Percentiles rank a stretch among this genome's conserved stretches.
Evolutionary conservation across 2,888 invertebrate species (phyloP).

Genomic region (Philonicus albiceps): DNA sequence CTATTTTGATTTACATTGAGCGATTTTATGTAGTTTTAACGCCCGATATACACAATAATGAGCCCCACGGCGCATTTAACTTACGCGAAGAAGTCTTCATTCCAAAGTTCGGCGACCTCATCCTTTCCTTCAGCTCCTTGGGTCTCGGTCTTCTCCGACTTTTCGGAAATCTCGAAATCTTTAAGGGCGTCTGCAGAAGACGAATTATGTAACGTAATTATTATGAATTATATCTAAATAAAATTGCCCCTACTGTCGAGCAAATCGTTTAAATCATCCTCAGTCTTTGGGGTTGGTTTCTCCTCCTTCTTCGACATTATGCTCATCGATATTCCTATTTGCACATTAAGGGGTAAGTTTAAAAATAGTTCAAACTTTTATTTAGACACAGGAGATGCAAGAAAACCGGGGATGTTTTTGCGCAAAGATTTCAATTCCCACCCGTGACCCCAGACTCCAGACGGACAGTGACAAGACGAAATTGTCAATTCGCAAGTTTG

Average conservation of each 20-base stretch:
- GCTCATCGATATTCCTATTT: background rate
- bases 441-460: background rate
- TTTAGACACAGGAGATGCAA: background rate
- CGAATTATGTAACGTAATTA: background rate
- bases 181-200: slow-evolving; percentile 70
- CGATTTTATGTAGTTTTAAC: background rate
- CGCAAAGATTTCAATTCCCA: background rate
- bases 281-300: slow-evolving; percentile 56
- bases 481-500: background rate
- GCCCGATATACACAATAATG: background rate
- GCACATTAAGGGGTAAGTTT: background rate
- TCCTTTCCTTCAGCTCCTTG: slow-evolving; percentile 51
- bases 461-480: background rate
- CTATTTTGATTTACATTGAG: background rate
- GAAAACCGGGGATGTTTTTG: background rate
- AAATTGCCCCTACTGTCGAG: slow-evolving; percentile 71
- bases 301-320: slow-evolving; percentile 44
- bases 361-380: background rate
- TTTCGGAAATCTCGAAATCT: slow-evolving; percentile 66
- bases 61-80: slow-evolving; percentile 63
- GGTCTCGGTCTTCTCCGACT: slow-evolving; percentile 51
- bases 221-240: background rate
- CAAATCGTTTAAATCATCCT: slow-evolving; percentile 77
- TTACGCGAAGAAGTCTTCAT: slow-evolving; percentile 76
- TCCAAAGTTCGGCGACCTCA: slow-evolving; percentile 69